These are phyloP conservation scores for Bufo bufo DNA, from an alignment of 2,113 vertebrate genomes.

Conservation along the genomic window DNA sequence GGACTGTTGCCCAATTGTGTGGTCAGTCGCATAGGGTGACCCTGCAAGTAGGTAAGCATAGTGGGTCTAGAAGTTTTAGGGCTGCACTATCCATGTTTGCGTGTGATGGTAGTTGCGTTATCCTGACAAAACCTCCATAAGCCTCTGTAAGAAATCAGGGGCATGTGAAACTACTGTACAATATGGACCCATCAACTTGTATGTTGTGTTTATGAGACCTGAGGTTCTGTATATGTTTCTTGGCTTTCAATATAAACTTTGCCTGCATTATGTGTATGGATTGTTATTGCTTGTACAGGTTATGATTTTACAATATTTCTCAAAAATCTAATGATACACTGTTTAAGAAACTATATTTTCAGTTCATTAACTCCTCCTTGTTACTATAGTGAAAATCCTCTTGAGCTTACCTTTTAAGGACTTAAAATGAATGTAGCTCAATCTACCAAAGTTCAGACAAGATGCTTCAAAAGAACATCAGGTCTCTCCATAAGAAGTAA, in stretches of 20 bases:
- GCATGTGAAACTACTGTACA: too few species aligned
- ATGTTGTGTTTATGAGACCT: too few species aligned
- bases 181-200: too few species aligned
- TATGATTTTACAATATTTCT: neutral
- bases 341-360: neutral
- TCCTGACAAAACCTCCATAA: too few species aligned
- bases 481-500: neutral
- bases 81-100: too few species aligned
- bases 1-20: too few species aligned
- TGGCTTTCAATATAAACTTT: neutral
- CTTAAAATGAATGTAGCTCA: slow-evolving; percentile 19
- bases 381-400: slow-evolving; percentile 3
- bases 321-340: neutral
- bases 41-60: too few species aligned
- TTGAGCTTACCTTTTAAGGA: neutral
- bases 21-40: too few species aligned
- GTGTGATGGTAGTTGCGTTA: too few species aligned
- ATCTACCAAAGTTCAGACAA: neutral
- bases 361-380: slow-evolving; percentile 18
- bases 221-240: neutral
- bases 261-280: neutral
- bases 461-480: slow-evolving; percentile 13
- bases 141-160: too few species aligned
- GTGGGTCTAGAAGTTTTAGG: too few species aligned
- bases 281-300: neutral